Evolutionary conservation across 2,888 invertebrate genomes (phyloP), one percentile per base, ranked within the genome.

Genomic region (Adelognathus sp.): DNA sequence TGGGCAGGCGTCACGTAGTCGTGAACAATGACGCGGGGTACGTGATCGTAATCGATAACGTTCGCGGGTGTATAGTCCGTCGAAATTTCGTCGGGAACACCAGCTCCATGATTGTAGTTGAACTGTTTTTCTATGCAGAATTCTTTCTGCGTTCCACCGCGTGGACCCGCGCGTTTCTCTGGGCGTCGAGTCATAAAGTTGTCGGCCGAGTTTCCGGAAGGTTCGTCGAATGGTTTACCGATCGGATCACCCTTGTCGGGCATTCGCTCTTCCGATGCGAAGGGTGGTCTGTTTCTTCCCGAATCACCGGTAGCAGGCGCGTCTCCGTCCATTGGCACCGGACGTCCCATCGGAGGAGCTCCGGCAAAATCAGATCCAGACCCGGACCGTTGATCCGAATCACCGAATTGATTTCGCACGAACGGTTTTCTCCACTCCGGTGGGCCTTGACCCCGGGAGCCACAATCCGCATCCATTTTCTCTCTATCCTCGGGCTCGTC

Each of bases 71-170:
- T 56, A 24, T 87, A 84, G 5, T 90, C 89, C 1, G 74, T 63
- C 11, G 82, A 76, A 56, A 82, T 84, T 16, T 87, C 83, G 29
- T 82, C 74, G 0, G 83, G 71, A 6, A 61, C 56, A 7, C 81
- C 70, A 31, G 85, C 89, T 11, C 89, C 88, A 39, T 91, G 91
- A 81, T 91, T 91, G 73, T 91, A 91, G 84, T 91, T 91, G 36
- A 90, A 91, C 69, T 91, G 90, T 70, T 86, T 90, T 11, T 87
- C 86, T 11, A 86, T 86, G 33, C 87, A 86, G 63, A 91, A 91
- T n/a, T 91, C 90, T 41, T 86, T 83, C 21, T 70, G 77, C 16
- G 73, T 72, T 4, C 58, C 75, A 2, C 41, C 76, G 14, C 72
- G 75, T 7, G 36, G 31, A 9, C 74, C 79, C 21, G 52, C 64